Percentiles rank a stretch among this genome's conserved stretches.
These are phyloP conservation scores for Pandion haliaetus DNA, from an alignment of 2,113 vertebrate genomes.

Conservation along the genomic window DNA sequence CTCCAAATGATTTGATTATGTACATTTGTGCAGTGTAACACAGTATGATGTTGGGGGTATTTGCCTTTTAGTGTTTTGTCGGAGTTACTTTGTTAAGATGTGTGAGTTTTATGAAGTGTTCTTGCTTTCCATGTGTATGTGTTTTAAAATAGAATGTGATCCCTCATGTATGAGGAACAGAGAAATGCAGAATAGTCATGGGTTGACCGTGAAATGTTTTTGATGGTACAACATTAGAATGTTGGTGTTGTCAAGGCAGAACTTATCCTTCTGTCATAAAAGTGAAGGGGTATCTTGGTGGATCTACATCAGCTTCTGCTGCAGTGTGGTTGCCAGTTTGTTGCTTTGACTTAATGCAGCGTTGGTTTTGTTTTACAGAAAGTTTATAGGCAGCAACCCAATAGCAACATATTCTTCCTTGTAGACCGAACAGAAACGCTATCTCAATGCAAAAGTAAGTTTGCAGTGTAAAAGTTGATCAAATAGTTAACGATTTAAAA, in stretches of 20 bases:
- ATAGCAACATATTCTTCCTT: slow-evolving; percentile 94
- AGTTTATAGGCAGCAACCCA: slow-evolving; percentile 91
- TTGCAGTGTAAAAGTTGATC: neutral
- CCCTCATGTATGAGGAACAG: neutral
- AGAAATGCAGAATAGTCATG: neutral
- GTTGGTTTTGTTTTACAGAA: slow-evolving; percentile 76
- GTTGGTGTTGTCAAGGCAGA: neutral
- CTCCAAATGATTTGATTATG: neutral
- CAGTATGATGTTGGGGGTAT: neutral
- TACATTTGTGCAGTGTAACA: neutral
- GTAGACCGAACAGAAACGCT: slow-evolving; percentile 83
- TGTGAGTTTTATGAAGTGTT: neutral
- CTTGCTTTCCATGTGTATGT: neutral
- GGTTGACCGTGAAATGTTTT: neutral
- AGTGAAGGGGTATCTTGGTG: neutral
- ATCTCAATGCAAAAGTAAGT: slow-evolving; percentile 88
- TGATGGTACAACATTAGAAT: neutral
- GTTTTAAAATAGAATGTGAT: neutral
- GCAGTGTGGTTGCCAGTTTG: neutral
- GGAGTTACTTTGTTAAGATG: neutral
- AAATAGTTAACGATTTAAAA: neutral
- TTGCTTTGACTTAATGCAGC: neutral
- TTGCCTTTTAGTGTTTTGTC: neutral
- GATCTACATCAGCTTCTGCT: neutral
- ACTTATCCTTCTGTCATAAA: neutral